Conservation (phyloP, 2,113 vertebrate species). For the Melanerpes formicivorus region DNA sequence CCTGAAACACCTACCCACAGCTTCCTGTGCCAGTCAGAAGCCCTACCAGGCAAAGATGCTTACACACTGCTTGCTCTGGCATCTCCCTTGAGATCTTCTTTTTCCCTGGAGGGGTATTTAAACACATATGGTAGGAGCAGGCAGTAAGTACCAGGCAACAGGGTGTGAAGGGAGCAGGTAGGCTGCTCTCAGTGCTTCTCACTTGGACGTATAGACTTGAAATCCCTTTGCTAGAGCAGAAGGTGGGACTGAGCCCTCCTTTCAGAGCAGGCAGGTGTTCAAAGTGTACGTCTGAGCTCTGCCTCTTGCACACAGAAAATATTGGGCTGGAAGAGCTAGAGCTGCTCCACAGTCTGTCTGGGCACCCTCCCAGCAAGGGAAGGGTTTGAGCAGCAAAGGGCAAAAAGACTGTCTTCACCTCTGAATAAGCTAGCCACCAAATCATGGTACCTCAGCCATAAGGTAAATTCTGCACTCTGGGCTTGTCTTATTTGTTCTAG, state of each 20-base stretch:
- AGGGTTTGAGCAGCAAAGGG: neutral
- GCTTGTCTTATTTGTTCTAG: neutral
- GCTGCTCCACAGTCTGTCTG: neutral
- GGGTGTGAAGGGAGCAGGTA: neutral
- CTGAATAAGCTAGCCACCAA: neutral
- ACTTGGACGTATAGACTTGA: fast-evolving
- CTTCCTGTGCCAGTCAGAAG: neutral
- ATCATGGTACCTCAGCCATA: neutral
- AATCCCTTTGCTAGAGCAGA: neutral
- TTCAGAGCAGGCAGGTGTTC: neutral
- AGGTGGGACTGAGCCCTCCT: neutral
- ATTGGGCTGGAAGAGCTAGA: neutral
- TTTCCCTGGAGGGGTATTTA: neutral
- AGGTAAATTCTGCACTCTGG: neutral
- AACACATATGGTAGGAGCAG: neutral
- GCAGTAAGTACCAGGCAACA: neutral
- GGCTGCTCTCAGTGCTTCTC: neutral
- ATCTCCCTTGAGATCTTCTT: neutral
- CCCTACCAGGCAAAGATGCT: neutral
- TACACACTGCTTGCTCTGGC: neutral
- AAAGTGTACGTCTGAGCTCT: neutral
- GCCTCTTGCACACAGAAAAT: neutral
- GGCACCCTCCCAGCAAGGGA: neutral
- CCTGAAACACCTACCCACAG: neutral
- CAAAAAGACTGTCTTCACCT: neutral